phyloP scores from a whole-genome alignment of 2,797 vertebrate species.

The Gobionotothen gibberifrons region DNA sequence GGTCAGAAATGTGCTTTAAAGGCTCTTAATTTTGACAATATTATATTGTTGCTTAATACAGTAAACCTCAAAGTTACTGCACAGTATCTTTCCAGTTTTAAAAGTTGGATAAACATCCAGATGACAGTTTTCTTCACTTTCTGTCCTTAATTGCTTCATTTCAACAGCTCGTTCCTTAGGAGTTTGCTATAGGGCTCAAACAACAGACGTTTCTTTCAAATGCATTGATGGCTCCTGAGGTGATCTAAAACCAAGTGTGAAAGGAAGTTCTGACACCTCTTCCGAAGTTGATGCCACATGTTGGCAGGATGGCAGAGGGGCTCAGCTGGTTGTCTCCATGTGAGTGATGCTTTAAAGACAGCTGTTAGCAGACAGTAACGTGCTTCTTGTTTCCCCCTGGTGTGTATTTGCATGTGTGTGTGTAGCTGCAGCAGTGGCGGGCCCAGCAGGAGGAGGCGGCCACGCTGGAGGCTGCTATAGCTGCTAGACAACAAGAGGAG shows the following conservation, averaged over 20 bases:
- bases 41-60: not conserved
- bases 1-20: not conserved
- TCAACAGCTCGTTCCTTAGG: not conserved
- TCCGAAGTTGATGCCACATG: conserved; percentile 39
- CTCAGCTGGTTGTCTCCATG: conserved; percentile 45
- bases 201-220: conserved; percentile 17
- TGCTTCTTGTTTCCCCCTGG: conserved; percentile 28
- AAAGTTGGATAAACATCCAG: not conserved
- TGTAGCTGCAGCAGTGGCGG: conserved; percentile 90
- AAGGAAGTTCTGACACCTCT: conserved; percentile 45
- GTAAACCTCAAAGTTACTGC: not conserved
- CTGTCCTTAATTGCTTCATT: not conserved
- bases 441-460: conserved; percentile 89
- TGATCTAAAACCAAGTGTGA: conserved; percentile 38
- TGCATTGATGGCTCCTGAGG: conserved; percentile 28
- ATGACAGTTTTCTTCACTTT: not conserved
- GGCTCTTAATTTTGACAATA: not conserved
- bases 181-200: conserved; percentile 11
- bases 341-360: conserved; percentile 41
- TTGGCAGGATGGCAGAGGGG: conserved; percentile 17
- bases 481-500: conserved; percentile 84
- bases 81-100: not conserved
- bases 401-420: conserved; percentile 50
- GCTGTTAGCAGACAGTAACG: conserved; percentile 47
- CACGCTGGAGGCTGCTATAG: conserved; percentile 87